Evolutionary conservation across 1,140 invertebrate genomes (phyloP), one percentile per base, ranked within the genome.

Genomic region (Sarcophaga peregrina): DNA sequence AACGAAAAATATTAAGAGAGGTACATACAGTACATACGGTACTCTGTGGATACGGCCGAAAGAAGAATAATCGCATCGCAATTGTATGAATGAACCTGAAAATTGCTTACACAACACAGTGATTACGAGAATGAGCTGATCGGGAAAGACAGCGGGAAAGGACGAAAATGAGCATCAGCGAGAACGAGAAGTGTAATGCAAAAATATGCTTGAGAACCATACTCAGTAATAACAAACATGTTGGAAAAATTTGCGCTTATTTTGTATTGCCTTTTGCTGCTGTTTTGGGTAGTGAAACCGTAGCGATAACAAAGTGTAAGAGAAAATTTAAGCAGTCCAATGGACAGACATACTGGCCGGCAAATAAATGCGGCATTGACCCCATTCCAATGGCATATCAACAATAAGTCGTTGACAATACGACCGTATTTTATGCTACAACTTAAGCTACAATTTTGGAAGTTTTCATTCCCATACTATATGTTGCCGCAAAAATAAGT

Each of bases 341-440:
- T 50, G 47, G 47, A 47, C 75, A 78, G 25, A 74, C 37, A 74
- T 7, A 47, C n/a, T 20, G 47, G 50, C 47, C 37, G 82, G 82
- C 85, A 86, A 86, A 85, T 84, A 85, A 87, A 85, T 83, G 84
- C 82, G 85, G 85, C 76, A 84, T 68, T 83, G 87, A 86, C 86
- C 87, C 85, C 87, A 87, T 88, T 88, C 87, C 87, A 88, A 86
- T 84, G 83, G 83, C 83, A 58, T 13, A 58, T 58, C 52, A 15
- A 54, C 52, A 13, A 54, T n/a, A n/a, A n/a, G n/a, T n/a, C n/a
- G n/a, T n/a, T n/a, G n/a, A n/a, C n/a, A n/a, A n/a, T n/a, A n/a
- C n/a, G n/a, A n/a, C n/a, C n/a, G n/a, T n/a, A n/a, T n/a, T n/a
- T n/a, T n/a, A n/a, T n/a, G n/a, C n/a, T n/a, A n/a, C n/a, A n/a